Percentiles rank a stretch among this genome's conserved stretches.
Evolutionary conservation across 2,113 vertebrate genomes (phyloP).

Genomic region (Hydrolagus affinis): DNA sequence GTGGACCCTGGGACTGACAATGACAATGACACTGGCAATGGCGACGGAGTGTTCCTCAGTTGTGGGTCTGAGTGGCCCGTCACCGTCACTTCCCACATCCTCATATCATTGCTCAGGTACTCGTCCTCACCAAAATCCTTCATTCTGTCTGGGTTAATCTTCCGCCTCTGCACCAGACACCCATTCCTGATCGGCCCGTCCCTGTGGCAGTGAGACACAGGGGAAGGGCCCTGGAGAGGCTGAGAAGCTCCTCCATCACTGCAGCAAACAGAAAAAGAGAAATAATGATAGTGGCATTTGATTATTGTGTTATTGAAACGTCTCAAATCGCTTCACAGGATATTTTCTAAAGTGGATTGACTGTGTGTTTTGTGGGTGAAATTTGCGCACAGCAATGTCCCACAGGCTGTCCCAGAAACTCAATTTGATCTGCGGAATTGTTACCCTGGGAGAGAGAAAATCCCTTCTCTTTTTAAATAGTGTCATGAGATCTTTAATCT

Average conservation of each 20-base stretch:
- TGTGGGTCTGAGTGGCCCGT: constrained; percentile 47
- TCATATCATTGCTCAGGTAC: constrained; percentile 64
- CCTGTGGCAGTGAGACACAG: constrained; percentile 38
- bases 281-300: neutral
- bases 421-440: neutral
- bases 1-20: constrained; percentile 43
- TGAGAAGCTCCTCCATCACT: constrained; percentile 57
- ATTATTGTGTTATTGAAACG: neutral
- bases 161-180: constrained; percentile 44
- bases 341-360: neutral
- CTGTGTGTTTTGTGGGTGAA: neutral
- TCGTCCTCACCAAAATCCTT: constrained; percentile 83
- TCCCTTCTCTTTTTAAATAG: neutral
- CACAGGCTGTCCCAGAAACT: neutral
- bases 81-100: constrained; percentile 58
- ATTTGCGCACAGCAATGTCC: neutral
- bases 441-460: neutral
- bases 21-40: constrained; percentile 43
- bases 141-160: constrained; percentile 72
- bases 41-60: constrained; percentile 54
- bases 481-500: neutral
- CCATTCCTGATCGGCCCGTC: constrained; percentile 50
- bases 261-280: constrained; percentile 30
- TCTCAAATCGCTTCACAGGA: neutral
- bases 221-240: constrained; percentile 38